phyloP scores from a whole-genome alignment of 2,888 invertebrate species.

The Punctoribates punctum region DNA sequence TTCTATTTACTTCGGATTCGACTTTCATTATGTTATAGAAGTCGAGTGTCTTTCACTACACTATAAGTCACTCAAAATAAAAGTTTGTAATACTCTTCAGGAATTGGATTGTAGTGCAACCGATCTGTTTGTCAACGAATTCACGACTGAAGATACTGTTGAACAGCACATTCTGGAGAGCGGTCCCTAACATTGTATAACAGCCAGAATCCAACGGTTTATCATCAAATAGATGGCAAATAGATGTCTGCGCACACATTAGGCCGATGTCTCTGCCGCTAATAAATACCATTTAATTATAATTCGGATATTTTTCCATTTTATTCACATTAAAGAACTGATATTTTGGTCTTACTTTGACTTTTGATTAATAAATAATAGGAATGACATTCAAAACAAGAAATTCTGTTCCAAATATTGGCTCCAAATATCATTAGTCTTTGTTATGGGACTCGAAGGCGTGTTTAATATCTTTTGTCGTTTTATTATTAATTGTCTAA shows the following conservation, averaged over 20 bases:
- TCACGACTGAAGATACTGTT: neutral
- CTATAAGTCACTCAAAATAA: neutral
- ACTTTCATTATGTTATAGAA: neutral
- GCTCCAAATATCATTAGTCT: no score
- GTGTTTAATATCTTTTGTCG: neutral
- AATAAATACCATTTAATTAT: neutral
- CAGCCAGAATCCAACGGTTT: conserved; percentile 9
- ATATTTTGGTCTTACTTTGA: no score
- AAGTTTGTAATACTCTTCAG: neutral
- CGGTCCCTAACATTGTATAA: neutral
- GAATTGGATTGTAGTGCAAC: conserved; percentile 1
- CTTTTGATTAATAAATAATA: no score
- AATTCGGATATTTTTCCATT: neutral
- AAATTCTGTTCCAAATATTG: no score
- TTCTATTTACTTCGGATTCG: neutral
- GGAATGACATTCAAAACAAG: no score
- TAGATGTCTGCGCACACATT: conserved; percentile 26
- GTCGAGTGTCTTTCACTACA: neutral
- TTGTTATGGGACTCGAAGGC: neutral
- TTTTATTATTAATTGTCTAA: conserved; percentile 12
- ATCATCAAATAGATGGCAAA: conserved; percentile 16
- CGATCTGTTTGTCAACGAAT: conserved; percentile 22
- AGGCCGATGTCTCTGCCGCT: neutral
- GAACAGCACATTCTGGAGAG: neutral
- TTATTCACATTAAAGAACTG: no score